Evolutionary conservation across 2,888 invertebrate species (phyloP), one percentile per base, ranked within the genome.

Genomic region (Nemoura dubitans): DNA sequence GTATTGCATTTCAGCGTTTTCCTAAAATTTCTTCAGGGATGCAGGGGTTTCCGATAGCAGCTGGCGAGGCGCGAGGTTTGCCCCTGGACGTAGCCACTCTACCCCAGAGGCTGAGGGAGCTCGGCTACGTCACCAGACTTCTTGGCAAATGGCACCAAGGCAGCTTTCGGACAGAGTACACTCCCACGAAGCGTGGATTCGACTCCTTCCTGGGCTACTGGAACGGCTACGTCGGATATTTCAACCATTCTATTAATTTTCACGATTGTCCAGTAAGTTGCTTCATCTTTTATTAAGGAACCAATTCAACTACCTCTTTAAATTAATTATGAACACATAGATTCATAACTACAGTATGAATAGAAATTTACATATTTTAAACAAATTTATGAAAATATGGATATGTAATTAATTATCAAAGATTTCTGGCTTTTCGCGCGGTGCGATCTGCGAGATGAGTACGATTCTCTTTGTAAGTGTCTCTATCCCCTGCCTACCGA

Each of bases 121-220:
- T 93, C 6, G 97, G 96, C 0, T 98, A 98, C 91, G 91, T 92
- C 6, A 97, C 97, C 0, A 95, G 97, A 90, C 93, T 97, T 36
- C 94, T 98, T 14, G 98, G 98, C 28, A 98, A 98, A 92, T 98
- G 98, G 98, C 96, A 96, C 91, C 93, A 98, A 87, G 98, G 98
- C 0, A 96, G 95, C 92, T 95, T 94, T 88, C 93, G 93, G 86
- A 92, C 93, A 86, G 94, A 94, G 89, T 96, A 94, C 90, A 94
- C 96, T 0, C 97, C 97, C 0, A 94, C 94, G 0, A 93, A 93
- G 86, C 93, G 97, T 86, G 97, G 97, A 3, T 97, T 97, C 90
- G 95, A 97, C 90, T 93, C 95, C 5, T 96, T 96, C 90, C 95
- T 95, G 89, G 97, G 97, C 16, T 96, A 95, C 91, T 95, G 95